Evolutionary conservation across 2,888 invertebrate species (phyloP).

Genomic region (Drosophila koepferae): DNA sequence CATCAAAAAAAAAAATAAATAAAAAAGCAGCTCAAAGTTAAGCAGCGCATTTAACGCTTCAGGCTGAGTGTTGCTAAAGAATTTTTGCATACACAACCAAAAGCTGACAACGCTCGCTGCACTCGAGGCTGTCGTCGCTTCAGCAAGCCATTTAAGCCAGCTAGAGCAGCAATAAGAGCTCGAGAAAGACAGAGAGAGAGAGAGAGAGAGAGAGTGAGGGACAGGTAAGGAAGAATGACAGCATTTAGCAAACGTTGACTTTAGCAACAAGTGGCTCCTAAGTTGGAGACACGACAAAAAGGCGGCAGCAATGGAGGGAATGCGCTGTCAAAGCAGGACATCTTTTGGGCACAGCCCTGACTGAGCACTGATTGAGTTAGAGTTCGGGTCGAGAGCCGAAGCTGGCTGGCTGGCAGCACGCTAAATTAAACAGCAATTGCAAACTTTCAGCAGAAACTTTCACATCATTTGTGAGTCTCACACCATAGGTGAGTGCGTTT

Average conservation of each 20-base stretch:
- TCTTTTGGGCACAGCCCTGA: conserved; percentile 32
- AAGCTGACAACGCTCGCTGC: conserved; percentile 31
- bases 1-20: conserved; percentile 34
- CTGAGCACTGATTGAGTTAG: conserved; percentile 71
- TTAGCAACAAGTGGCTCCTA: conserved; percentile 43
- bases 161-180: neutral
- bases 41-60: conserved; percentile 34
- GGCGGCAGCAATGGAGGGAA: neutral
- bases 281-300: conserved; percentile 4
- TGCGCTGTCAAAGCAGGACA: conserved; percentile 26
- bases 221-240: neutral
- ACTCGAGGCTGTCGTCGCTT: conserved; percentile 33
- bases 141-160: conserved; percentile 61
- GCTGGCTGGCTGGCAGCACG: conserved; percentile 63
- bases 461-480: conserved; percentile 63
- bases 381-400: conserved; percentile 39
- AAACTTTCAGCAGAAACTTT: conserved; percentile 78
- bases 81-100: conserved; percentile 31
- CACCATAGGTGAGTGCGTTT: neutral
- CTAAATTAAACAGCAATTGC: conserved; percentile 83
- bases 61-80: conserved; percentile 38
- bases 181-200: neutral
- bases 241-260: conserved; percentile 42
- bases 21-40: conserved; percentile 25
- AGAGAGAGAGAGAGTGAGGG: neutral